Conservation (phyloP, 2,888 invertebrate species). For the Colostygia pectinataria region DNA sequence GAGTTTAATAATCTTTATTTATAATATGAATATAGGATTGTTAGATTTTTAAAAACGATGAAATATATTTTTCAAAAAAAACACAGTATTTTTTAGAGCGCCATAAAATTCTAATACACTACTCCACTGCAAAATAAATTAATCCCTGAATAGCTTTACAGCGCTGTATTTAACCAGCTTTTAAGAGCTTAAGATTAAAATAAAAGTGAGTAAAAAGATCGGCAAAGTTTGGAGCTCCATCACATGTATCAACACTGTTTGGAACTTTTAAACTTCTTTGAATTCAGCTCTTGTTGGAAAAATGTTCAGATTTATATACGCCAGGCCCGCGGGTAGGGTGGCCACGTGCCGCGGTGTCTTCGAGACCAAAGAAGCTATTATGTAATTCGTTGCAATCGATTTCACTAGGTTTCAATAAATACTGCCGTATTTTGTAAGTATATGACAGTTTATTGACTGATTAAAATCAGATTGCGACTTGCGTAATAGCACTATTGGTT, state of each 20-base stretch:
- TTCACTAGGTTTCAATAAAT: too few relatives aligned
- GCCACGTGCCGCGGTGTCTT: background rate
- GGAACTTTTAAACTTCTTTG: conserved; percentile 55
- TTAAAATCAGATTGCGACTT: too few relatives aligned
- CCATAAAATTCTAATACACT: background rate
- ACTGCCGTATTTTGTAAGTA: too few relatives aligned
- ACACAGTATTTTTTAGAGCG: too few relatives aligned
- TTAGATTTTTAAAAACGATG: too few relatives aligned
- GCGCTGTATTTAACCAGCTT: conserved; percentile 13
- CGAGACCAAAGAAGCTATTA: background rate
- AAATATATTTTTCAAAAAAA: too few relatives aligned
- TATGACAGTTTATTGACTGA: too few relatives aligned
- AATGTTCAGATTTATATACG: conserved; percentile 59
- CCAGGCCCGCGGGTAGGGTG: conserved; percentile 30
- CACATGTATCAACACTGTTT: conserved; percentile 58
- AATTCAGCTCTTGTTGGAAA: conserved; percentile 51
- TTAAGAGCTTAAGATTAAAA: conserved; percentile 30
- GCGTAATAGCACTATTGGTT: too few relatives aligned
- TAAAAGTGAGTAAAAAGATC: conserved; percentile 28
- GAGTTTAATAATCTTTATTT: too few relatives aligned
- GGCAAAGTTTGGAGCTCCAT: conserved; percentile 49
- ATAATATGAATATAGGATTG: too few relatives aligned
- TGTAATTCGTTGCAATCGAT: too few relatives aligned
- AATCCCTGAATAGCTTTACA: conserved; percentile 17
- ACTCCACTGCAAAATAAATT: conserved; percentile 22